Evolutionary conservation across 2,797 vertebrate species (phyloP), one percentile per base, ranked within the genome.

Genomic region (Geotrypetes seraphini): DNA sequence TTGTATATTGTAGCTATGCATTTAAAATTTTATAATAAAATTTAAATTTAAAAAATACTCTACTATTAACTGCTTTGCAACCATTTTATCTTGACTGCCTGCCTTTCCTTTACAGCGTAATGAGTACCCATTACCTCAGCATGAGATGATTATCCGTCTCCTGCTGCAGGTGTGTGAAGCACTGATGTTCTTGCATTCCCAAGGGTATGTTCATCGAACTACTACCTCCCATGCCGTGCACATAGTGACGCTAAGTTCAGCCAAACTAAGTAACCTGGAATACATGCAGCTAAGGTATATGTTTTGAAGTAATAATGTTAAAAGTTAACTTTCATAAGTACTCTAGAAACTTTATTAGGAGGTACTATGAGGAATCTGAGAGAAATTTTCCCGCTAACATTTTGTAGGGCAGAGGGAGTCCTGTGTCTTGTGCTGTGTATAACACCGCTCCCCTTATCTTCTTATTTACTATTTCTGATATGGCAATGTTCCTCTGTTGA

Each of bases 211-310:
- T 18, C 63, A 82, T 5, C 60, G 79, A 1, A 40, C 54, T 5
- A 74, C 87, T 12, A 80, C 72, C 15, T 82, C 77, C 11, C 78
- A 84, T 6, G 68, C 66, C 1, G 61, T 84, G 16, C 50, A 81
- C 43, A 49, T 85, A 12, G 65, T 75, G 5, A 31, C 50, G 22
- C 64, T 71, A 2, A 47, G 53, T 8, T 53, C 79, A 7, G 75
- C 67, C 22, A 82, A 86, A 33, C 62, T 85, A 35, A 69, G 76
- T 2, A 53, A 58, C 39, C 61, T 84, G 1, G 69, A 81, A 35
- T 75, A 81, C 7, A 66, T 62, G 39, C 55, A 60, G n/a, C 46
- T 51, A 7, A 69, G 66, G 78, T n/a, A n/a, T 81, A 32, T 20
- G 33, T 14, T 30, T 19, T 49, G 40, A 14, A 34, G 43, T 2